Evolutionary conservation across 2,797 vertebrate species (phyloP), one percentile per base, ranked within the genome.

Genomic region (Columba guinea): DNA sequence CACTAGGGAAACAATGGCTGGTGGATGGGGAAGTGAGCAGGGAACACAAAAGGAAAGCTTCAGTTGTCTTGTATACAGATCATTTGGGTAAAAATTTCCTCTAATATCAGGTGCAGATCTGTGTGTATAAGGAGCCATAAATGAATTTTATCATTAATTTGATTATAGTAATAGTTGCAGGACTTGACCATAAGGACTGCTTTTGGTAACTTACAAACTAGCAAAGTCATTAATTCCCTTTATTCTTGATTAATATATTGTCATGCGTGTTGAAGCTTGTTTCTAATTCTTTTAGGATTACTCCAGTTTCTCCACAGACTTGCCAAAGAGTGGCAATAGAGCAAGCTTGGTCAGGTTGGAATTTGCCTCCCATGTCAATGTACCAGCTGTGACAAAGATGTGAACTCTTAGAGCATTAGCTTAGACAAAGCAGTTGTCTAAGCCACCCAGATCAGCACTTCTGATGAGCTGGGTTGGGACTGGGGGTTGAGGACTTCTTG

Each of bases 201-300:
- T 74, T 85, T 85, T 0, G 2, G 26, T 87, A 70, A 70, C 26
- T 63, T 73, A 26, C 14, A 46, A 56, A 23, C 37, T n/a, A 34
- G 35, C 4, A 21, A 89, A 87, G 24, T 68, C 0, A 78, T 81
- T 75, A 5, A 48, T 76, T 85, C 56, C 23, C n/a, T 91, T 86
- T 74, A 51, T 21, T 68, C 64, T 28, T 30, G 27, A 52, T 77
- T 82, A 93, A 53, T 62, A 59, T 10, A 21, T 55, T 82, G 27
- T 37, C 37, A 19, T 37, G 27, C 68, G 0, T 44, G 91, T 51
- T 60, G 46, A 37, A 58, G 49, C 91, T 74, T 85, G 91, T 60
- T 94, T 83, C 39, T 69, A 76, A 58, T 92, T 87, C 78, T 82
- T 69, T n/a, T 30, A 65, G 52, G n/a, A 56, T 93, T 82, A 67